A percentile compares a stretch with the other conserved stretches of the same genome.
Conservation (phyloP, 2,888 invertebrate species). For the Agrypnus murinus region DNA sequence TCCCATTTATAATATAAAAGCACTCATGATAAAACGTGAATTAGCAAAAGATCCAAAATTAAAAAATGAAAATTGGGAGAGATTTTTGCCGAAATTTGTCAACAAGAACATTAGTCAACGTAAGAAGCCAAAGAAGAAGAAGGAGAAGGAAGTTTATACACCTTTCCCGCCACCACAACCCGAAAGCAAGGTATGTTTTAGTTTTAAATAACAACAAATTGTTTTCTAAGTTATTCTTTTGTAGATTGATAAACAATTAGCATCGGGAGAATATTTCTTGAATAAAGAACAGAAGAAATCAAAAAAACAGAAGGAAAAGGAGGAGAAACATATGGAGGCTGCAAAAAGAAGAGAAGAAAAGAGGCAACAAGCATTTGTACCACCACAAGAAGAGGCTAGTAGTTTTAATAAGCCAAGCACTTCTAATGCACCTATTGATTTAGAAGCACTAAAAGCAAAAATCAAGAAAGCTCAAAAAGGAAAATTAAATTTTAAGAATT, state of each 20-base stretch:
- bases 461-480: constrained; percentile 80
- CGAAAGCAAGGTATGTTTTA: constrained; percentile 87
- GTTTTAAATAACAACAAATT: constrained; percentile 17
- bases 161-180: constrained; percentile 97
- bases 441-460: constrained; percentile 84
- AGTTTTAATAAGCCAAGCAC: constrained; percentile 59
- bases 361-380: constrained; percentile 85
- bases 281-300: constrained; percentile 86
- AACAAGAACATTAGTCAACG: constrained; percentile 91
- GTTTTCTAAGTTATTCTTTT: constrained; percentile 45
- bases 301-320: constrained; percentile 82
- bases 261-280: constrained; percentile 97
- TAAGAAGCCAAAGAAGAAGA: constrained; percentile 91
- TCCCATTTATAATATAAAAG: constrained; percentile 98
- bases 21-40: constrained; percentile 97
- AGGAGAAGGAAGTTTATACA: constrained; percentile 94
- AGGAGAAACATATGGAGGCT: constrained; percentile 85
- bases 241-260: constrained; percentile 89
- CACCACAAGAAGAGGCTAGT: constrained; percentile 83
- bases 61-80: constrained; percentile 95
- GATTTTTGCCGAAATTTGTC: constrained; percentile 95
- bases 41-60: constrained; percentile 94
- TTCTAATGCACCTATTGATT: constrained; percentile 74
- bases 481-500: constrained; percentile 63
- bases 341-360: constrained; percentile 84